Base-by-base conservation (phyloP, 2,113 vertebrate genomes). In the Eudyptes chrysolophus region DNA sequence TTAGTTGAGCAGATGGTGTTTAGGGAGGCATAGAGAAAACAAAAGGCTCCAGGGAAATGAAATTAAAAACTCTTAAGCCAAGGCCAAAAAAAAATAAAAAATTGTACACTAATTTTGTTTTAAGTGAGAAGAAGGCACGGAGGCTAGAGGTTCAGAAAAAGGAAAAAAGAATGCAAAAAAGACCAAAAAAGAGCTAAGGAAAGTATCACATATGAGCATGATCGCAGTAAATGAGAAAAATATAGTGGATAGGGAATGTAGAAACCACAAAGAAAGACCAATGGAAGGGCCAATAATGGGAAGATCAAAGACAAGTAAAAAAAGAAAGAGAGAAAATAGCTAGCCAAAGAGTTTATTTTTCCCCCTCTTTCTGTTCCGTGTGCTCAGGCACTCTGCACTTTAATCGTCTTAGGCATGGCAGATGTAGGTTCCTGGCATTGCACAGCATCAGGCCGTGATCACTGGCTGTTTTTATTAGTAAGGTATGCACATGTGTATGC, bases 1-100 rank as follows among this genome's bases (percentile, higher is more conserved):
- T 95, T 81, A 81, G 12, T 52, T 86, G 60, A 85, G 62, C 79
- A 92, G 76, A 66, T 92, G 80, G 46, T 91, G 48, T 91, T 97
- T 87, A 71, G 38, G 54, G 85, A 92, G 38, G 30, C 25, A 64
- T 3, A 29, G 29, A 71, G 51, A 89, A 93, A 94, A 87, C 25
- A 88, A 90, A 90, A 92, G n/a, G 4, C 83, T 90, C 6, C n/a
- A 75, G 68, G 27, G 69, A 78, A 75, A 74, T 52, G 2, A 86
- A 90, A 83, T 74, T 26, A 51, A 80, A 85, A 91, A 22, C 13
- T 58, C 38, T n/a, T 68, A 69, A 79, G 24, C 27, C 48, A 69
- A 61, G 32, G 9, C 3, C 52, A 26, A 46, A n/a, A 5, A 34
- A 52, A 34, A 44, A 19, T 51, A 54, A 49, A 55, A 30, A 64